These are phyloP conservation scores for Erebia palarica DNA, from an alignment of 2,888 invertebrate genomes.

Conservation along the genomic window DNA sequence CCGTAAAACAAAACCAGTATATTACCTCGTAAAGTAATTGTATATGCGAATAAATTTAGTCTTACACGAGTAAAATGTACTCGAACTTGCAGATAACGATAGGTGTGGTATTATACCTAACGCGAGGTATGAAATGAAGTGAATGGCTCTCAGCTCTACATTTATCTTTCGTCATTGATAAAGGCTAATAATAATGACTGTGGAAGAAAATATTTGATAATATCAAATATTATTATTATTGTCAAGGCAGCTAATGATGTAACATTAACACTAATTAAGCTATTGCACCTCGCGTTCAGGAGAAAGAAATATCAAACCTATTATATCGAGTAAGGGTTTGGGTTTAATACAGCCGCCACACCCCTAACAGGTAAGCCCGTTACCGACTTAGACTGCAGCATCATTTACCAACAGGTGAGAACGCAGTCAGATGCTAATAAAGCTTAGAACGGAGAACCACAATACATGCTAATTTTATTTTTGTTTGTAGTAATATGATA, in stretches of 20 bases:
- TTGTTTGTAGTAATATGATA: too few relatives aligned
- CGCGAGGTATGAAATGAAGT: constrained; percentile 3
- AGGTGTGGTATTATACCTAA: constrained; percentile 6
- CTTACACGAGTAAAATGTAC: background rate
- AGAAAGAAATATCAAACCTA: too few relatives aligned
- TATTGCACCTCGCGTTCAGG: too few relatives aligned
- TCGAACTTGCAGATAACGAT: constrained; percentile 23
- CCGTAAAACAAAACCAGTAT: background rate
- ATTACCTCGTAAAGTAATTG: background rate
- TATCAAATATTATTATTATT: constrained; percentile 53
- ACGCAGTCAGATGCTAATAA: too few relatives aligned
- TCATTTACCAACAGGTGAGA: too few relatives aligned
- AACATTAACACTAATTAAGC: constrained; percentile 42
- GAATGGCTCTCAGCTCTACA: background rate
- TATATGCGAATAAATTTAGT: constrained; percentile 4
- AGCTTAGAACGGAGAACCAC: too few relatives aligned
- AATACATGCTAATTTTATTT: too few relatives aligned
- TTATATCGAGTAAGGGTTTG: too few relatives aligned
- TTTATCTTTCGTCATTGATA: constrained; percentile 30
- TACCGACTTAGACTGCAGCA: too few relatives aligned
- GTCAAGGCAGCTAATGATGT: constrained; percentile 72
- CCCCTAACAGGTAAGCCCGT: too few relatives aligned
- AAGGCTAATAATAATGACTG: constrained; percentile 42
- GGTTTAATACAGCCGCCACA: too few relatives aligned
- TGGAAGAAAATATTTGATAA: constrained; percentile 59